Conservation (phyloP, 1,140 invertebrate species). For the Drosophila arizonae region DNA sequence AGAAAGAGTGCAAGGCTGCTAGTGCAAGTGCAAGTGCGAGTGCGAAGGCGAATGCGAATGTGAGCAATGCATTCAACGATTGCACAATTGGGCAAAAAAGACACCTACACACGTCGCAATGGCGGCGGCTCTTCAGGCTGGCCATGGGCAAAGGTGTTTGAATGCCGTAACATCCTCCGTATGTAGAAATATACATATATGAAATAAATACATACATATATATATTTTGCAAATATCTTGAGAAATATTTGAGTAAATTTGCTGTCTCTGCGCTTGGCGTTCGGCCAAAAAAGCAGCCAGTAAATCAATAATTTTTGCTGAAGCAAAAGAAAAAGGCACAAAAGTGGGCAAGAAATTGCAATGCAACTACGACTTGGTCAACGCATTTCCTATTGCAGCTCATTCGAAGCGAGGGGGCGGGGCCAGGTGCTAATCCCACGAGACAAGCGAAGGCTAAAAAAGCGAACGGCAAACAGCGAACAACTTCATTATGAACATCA, state of each 20-base stretch:
- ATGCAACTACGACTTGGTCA: slow-evolving; percentile 27
- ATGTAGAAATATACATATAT: neutral
- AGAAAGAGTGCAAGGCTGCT: slow-evolving; percentile 3
- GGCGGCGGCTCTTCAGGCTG: neutral
- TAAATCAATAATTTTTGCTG: slow-evolving; percentile 69
- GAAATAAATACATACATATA: slow-evolving; percentile 6
- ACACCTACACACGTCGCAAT: neutral
- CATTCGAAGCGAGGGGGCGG: neutral
- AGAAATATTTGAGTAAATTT: slow-evolving; percentile 58
- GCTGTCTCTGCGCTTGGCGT: slow-evolving; percentile 56
- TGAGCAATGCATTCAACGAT: slow-evolving; percentile 54
- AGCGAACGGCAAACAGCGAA: slow-evolving; percentile 16
- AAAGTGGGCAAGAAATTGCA: slow-evolving; percentile 38
- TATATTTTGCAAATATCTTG: slow-evolving; percentile 47
- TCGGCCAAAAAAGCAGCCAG: slow-evolving; percentile 59
- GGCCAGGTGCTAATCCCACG: neutral
- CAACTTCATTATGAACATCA: slow-evolving; percentile 34
- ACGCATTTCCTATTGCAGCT: slow-evolving; percentile 29
- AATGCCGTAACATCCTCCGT: slow-evolving; percentile 7
- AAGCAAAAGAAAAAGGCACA: slow-evolving; percentile 26
- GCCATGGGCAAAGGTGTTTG: slow-evolving; percentile 4
- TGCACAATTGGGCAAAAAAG: slow-evolving; percentile 54
- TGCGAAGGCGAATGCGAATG: neutral
- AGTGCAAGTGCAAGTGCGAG: slow-evolving; percentile 1
- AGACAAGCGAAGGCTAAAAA: neutral